phyloP scores from a whole-genome alignment of 1,140 invertebrate species.

The Heterodera carotae region DNA sequence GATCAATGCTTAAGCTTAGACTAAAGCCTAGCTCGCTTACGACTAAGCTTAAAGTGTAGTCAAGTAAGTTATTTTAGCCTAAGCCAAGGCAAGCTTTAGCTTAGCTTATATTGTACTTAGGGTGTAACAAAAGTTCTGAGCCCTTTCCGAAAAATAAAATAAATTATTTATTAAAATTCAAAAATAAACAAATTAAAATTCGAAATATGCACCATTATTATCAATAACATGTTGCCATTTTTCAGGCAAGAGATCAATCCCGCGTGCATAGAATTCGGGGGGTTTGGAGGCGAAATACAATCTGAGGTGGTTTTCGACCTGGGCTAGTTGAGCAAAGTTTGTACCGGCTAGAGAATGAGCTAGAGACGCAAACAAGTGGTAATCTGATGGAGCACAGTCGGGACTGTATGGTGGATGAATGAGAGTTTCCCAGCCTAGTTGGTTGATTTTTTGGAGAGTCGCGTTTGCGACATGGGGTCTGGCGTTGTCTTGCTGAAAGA shows the following conservation, averaged over 20 bases:
- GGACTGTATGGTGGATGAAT: conserved; percentile 67
- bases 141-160: conserved; percentile 5
- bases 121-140: conserved; percentile 22
- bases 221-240: conserved; percentile 27
- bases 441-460: conserved; percentile 52
- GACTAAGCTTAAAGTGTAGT: too few species aligned
- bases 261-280: conserved; percentile 16
- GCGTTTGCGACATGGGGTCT: conserved; percentile 55
- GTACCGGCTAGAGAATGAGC: conserved; percentile 10
- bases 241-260: conserved; percentile 21
- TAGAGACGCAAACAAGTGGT: conserved; percentile 63
- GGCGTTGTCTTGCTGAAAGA: conserved; percentile 65
- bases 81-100: too few species aligned
- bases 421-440: conserved; percentile 68
- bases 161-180: conserved; percentile 25
- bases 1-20: too few species aligned
- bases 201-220: conserved; percentile 24
- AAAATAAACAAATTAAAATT: conserved; percentile 9
- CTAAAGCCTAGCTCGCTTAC: too few species aligned
- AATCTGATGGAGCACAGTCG: conserved; percentile 67
- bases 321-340: conserved; percentile 17
- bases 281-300: conserved; percentile 21
- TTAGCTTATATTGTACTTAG: too few species aligned
- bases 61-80: too few species aligned
- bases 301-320: conserved; percentile 19